These are phyloP conservation scores for Arctopsyche grandis DNA, from an alignment of 1,140 invertebrate genomes.

Conservation along the genomic window DNA sequence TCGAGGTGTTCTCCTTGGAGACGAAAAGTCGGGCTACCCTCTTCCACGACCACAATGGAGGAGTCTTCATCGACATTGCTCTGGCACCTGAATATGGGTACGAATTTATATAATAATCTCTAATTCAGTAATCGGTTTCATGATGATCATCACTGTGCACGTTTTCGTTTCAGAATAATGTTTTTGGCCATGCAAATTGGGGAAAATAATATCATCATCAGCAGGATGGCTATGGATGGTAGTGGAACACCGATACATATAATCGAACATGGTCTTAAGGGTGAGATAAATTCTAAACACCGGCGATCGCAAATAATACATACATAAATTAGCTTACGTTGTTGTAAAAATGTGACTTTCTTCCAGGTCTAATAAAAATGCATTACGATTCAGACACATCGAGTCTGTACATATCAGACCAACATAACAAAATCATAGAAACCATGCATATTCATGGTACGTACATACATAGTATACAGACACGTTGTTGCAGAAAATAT, in stretches of 20 bases:
- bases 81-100: slow-evolving; percentile 69
- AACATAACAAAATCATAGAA: slow-evolving; percentile 66
- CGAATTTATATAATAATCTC: no score
- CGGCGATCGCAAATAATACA: not conserved
- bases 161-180: slow-evolving; percentile 67
- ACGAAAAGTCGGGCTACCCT: slow-evolving; percentile 68
- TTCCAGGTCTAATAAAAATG: slow-evolving; percentile 66
- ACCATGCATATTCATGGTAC: slow-evolving; percentile 67
- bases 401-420: slow-evolving; percentile 69
- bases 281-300: slow-evolving; percentile 53
- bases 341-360: not conserved
- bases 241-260: slow-evolving; percentile 63
- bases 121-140: no score
- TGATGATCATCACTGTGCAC: slow-evolving; percentile 15
- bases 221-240: slow-evolving; percentile 70
- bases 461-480: no score
- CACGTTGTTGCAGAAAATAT: no score
- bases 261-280: slow-evolving; percentile 63
- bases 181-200: slow-evolving; percentile 69
- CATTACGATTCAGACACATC: slow-evolving; percentile 65
- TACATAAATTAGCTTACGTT: no score
- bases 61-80: slow-evolving; percentile 70
- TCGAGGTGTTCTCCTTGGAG: slow-evolving; percentile 70
- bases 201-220: slow-evolving; percentile 66
- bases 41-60: slow-evolving; percentile 64